A percentile compares a stretch with the other conserved stretches of the same genome.
These are phyloP conservation scores for Mylabris sibirica DNA, from an alignment of 2,888 invertebrate genomes.

Conservation along the genomic window DNA sequence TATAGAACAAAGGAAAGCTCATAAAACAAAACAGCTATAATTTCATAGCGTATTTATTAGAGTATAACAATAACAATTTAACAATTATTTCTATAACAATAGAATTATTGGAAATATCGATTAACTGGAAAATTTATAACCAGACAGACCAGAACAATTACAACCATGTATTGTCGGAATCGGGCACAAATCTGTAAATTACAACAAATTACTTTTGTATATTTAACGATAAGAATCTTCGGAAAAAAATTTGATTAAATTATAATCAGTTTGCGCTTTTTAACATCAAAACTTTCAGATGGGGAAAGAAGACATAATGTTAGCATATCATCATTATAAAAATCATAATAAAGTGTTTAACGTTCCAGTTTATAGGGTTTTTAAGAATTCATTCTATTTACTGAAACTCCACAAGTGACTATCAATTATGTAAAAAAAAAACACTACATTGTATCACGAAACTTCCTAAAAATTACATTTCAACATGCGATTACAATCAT, in stretches of 20 bases:
- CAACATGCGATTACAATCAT: too few species aligned
- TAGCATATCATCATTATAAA: neutral
- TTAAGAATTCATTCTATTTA: too few species aligned
- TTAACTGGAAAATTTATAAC: neutral
- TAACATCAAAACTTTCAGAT: neutral
- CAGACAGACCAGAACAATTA: neutral
- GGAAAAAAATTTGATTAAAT: too few species aligned
- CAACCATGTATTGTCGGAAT: neutral
- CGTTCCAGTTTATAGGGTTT: neutral
- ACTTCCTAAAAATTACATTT: too few species aligned
- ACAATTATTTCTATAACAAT: neutral
- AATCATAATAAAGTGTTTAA: neutral
- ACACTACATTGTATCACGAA: too few species aligned
- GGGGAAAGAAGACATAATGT: constrained; percentile 9
- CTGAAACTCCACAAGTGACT: too few species aligned
- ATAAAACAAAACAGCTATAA: neutral
- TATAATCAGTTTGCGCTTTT: neutral
- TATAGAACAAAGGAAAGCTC: neutral
- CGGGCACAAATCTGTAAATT: neutral
- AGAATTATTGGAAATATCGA: neutral
- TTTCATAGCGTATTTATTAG: neutral
- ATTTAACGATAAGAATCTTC: too few species aligned
- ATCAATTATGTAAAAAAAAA: too few species aligned
- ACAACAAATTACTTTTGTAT: neutral
- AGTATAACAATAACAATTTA: neutral